Conservation (phyloP, 2,888 invertebrate genomes). For the Minunthozetes semirufus region DNA sequence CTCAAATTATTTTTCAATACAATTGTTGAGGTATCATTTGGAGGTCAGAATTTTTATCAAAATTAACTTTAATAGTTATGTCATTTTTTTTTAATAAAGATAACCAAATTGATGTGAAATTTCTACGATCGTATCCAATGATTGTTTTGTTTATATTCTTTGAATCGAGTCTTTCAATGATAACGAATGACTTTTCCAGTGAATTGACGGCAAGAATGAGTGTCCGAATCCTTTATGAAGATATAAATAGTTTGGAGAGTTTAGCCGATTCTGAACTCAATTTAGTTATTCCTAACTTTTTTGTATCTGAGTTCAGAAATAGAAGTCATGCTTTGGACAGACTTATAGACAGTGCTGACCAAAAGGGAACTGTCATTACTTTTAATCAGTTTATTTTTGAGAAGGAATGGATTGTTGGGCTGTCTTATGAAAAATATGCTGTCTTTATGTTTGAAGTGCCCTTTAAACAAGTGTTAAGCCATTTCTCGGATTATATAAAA, state of each 20-base stretch:
- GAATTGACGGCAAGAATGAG: background rate
- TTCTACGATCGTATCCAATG: background rate
- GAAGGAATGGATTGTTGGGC: background rate
- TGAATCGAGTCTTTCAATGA: background rate
- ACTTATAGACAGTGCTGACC: background rate
- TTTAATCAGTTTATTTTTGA: background rate
- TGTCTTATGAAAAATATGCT: background rate
- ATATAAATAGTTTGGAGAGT: background rate
- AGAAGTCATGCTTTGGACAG: background rate
- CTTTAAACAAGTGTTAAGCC: background rate
- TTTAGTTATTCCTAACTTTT: background rate
- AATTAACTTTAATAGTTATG: no score
- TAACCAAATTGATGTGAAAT: no score
- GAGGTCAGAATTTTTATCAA: no score
- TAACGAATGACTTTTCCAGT: background rate
- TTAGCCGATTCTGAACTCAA: background rate
- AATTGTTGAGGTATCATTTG: no score
- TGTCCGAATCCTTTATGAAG: background rate
- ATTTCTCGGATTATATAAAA: background rate
- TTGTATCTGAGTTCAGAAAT: background rate
- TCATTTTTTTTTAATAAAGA: no score
- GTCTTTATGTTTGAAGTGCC: background rate
- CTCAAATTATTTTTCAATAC: no score
- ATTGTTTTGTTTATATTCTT: background rate
- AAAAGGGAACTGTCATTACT: background rate